These are phyloP conservation scores for Scalopus aquaticus DNA, from an alignment of 2,113 vertebrate genomes.

Conservation along the genomic window DNA sequence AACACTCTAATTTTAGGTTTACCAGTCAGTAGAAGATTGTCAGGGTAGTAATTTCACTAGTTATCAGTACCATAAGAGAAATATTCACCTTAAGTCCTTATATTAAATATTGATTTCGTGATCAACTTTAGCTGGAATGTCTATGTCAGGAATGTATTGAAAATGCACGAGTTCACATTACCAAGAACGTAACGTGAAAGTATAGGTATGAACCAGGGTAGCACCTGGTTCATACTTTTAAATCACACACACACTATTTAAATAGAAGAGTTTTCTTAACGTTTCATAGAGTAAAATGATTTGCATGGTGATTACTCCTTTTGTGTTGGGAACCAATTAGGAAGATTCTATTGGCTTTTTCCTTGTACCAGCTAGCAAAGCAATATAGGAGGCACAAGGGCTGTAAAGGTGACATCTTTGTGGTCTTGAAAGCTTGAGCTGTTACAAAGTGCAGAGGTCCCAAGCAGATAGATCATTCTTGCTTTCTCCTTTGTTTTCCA, in stretches of 20 bases:
- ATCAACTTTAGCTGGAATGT: not conserved
- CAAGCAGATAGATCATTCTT: not conserved
- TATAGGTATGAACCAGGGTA: too few relatives aligned
- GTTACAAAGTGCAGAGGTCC: not conserved
- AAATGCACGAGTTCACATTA: not conserved
- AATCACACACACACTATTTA: not conserved
- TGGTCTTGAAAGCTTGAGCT: slow-evolving; percentile 37
- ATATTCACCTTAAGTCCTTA: not conserved
- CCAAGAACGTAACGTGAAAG: too few relatives aligned
- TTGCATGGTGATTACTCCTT: not conserved
- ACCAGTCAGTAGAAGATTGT: not conserved
- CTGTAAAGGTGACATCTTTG: slow-evolving; percentile 11
- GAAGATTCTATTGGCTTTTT: not conserved
- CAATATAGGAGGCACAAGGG: not conserved
- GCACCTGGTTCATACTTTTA: not conserved
- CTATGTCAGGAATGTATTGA: not conserved
- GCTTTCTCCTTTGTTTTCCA: slow-evolving; percentile 43
- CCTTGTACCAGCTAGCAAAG: not conserved
- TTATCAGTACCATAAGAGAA: not conserved
- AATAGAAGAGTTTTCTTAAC: not conserved
- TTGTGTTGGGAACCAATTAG: not conserved
- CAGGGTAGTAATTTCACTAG: not conserved
- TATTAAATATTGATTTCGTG: not conserved
- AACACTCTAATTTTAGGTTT: not conserved
- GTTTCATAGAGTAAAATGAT: not conserved